Evolutionary conservation across 2,888 invertebrate genomes (phyloP).

Genomic region (Ypsolopha sequella): DNA sequence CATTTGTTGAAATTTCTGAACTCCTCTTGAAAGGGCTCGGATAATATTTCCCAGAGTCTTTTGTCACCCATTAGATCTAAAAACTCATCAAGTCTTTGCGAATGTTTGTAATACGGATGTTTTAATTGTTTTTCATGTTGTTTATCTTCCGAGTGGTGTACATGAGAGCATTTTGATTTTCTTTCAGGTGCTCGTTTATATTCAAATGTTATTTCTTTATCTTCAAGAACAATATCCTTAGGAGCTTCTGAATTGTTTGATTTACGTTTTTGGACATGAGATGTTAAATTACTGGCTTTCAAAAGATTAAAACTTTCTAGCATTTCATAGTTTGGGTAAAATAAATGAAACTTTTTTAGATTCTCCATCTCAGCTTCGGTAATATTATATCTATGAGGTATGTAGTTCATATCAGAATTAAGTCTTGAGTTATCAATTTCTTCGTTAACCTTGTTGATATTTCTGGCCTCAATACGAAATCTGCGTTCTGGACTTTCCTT

Average conservation of each 20-base stretch:
- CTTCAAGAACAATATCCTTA: constrained; percentile 18
- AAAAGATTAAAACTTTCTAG: too few species aligned
- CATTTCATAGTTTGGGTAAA: too few species aligned
- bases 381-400: too few species aligned
- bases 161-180: constrained; percentile 37
- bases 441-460: too few species aligned
- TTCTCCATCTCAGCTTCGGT: too few species aligned
- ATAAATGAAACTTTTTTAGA: too few species aligned
- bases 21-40: not conserved
- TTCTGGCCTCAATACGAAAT: too few species aligned
- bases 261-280: not conserved
- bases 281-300: too few species aligned
- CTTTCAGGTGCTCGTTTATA: constrained; percentile 21
- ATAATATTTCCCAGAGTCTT: constrained; percentile 1
- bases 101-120: constrained; percentile 43
- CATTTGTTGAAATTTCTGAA: too few species aligned
- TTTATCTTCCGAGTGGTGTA: constrained; percentile 27
- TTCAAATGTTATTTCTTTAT: constrained; percentile 31
- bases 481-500: too few species aligned
- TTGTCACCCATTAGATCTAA: constrained; percentile 29
- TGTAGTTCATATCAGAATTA: too few species aligned
- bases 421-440: too few species aligned
- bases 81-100: constrained; percentile 36
- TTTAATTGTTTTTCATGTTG: constrained; percentile 35
- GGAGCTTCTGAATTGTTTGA: not conserved